These are phyloP conservation scores for Drosophila persimilis DNA, from an alignment of 1,140 invertebrate genomes.

Conservation along the genomic window DNA sequence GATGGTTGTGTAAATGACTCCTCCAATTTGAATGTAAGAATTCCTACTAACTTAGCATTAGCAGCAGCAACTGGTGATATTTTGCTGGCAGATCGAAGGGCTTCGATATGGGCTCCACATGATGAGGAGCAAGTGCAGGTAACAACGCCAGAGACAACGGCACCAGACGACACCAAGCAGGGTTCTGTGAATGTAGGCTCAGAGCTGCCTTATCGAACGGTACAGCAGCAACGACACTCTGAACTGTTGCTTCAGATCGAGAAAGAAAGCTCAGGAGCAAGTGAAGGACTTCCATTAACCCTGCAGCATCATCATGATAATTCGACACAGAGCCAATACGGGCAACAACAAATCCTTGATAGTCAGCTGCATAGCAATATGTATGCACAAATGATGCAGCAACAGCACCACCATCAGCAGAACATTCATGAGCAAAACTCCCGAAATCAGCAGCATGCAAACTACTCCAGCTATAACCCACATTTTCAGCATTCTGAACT, in stretches of 20 bases:
- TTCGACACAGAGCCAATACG: slow-evolving; percentile 41
- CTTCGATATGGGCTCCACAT: slow-evolving; percentile 63
- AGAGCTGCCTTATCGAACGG: slow-evolving; percentile 39
- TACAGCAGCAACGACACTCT: slow-evolving; percentile 31
- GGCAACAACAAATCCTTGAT: slow-evolving; percentile 34
- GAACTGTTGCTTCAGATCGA: slow-evolving; percentile 63
- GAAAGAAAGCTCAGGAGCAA: slow-evolving; percentile 31
- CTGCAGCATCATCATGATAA: slow-evolving; percentile 38
- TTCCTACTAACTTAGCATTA: slow-evolving; percentile 69
- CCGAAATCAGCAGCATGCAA: slow-evolving; percentile 48
- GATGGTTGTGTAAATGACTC: slow-evolving; percentile 75
- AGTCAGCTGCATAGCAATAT: slow-evolving; percentile 34
- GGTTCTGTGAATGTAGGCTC: slow-evolving; percentile 20
- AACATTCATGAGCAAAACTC: slow-evolving; percentile 43
- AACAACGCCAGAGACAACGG: slow-evolving; percentile 1
- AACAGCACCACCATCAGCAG: slow-evolving; percentile 66
- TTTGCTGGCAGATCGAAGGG: slow-evolving; percentile 45
- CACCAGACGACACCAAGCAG: slow-evolving; percentile 9
- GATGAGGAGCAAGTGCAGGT: slow-evolving; percentile 36
- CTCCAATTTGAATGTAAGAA: slow-evolving; percentile 67
- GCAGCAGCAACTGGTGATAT: slow-evolving; percentile 63
- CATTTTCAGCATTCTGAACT: slow-evolving; percentile 56
- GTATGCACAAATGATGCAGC: slow-evolving; percentile 54
- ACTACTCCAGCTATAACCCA: slow-evolving; percentile 51
- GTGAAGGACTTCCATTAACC: slow-evolving; percentile 37